phyloP scores from a whole-genome alignment of 2,113 vertebrate genomes.

The Orientallactaga bullata region DNA sequence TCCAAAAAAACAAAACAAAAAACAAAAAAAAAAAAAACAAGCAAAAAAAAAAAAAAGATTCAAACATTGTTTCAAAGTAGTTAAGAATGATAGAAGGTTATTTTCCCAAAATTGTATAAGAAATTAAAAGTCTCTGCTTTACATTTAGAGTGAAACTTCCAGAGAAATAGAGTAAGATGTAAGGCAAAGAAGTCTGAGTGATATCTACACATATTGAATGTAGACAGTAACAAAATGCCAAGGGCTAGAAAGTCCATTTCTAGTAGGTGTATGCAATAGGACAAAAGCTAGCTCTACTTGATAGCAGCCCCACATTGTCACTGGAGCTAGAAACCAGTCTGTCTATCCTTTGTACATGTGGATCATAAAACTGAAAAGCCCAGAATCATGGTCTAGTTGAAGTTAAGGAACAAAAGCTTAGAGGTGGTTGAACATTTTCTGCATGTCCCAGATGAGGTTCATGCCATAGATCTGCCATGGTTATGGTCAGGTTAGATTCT shows the following conservation, averaged over 20 bases:
- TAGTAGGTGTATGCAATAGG: background rate
- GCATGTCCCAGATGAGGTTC: too few species aligned
- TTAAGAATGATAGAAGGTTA: background rate
- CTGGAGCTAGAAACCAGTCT: background rate
- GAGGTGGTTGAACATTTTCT: background rate
- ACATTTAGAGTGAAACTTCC: background rate
- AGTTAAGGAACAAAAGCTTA: background rate
- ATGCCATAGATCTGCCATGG: background rate
- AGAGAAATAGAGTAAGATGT: background rate
- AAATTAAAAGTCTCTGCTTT: background rate
- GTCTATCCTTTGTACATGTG: background rate
- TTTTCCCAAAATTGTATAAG: background rate
- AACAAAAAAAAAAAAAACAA: too few species aligned
- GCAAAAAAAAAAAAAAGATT: conserved; percentile 14
- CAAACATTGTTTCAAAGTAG: conserved; percentile 5
- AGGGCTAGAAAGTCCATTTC: background rate
- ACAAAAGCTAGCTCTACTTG: background rate
- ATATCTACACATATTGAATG: background rate
- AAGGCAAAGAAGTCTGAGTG: background rate
- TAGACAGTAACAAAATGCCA: background rate
- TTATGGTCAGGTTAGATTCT: background rate
- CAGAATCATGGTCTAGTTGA: background rate
- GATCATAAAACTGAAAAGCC: background rate
- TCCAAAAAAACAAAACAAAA: too few species aligned
- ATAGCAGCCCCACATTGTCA: background rate